Percentiles rank a stretch among this genome's conserved stretches.
Conservation (phyloP, 2,888 invertebrate genomes). For the Tromatobia lineatoria region DNA sequence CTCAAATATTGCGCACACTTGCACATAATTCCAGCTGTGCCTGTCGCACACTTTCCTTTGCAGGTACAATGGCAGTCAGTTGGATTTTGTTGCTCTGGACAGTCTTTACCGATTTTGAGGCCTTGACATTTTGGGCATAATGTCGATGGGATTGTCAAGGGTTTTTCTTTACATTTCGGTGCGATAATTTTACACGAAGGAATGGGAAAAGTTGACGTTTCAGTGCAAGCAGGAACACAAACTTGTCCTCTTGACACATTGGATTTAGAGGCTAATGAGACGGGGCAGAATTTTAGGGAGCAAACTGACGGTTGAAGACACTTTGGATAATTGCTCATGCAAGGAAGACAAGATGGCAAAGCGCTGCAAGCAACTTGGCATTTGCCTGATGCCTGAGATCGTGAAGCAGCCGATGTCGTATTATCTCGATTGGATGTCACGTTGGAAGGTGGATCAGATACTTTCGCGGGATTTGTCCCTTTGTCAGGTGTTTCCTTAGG, state of each 20-base stretch:
- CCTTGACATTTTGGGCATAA: not conserved
- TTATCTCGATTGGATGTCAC: conserved; percentile 4
- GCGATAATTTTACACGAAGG: conserved; percentile 7
- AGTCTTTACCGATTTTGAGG: not conserved
- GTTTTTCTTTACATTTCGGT: not conserved
- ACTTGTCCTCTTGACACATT: conserved; percentile 18
- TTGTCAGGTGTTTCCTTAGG: not conserved
- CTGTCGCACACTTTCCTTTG: conserved; percentile 68
- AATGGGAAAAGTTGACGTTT: not conserved
- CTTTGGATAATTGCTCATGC: too few relatives aligned
- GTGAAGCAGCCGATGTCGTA: conserved; percentile 12
- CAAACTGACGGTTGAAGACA: not conserved
- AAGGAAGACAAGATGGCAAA: not conserved
- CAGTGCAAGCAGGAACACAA: conserved; percentile 34
- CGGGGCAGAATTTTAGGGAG: conserved; percentile 42
- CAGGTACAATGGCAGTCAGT: conserved; percentile 71
- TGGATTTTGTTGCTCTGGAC: not conserved
- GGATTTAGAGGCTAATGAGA: conserved; percentile 29
- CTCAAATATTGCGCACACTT: conserved; percentile 69
- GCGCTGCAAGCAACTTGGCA: not conserved
- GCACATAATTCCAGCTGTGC: conserved; percentile 68
- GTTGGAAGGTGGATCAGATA: not conserved
- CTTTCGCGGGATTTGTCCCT: not conserved
- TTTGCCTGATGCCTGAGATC: conserved; percentile 18
- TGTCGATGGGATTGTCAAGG: not conserved